Base-by-base conservation (phyloP, 1,140 invertebrate genomes). In the Drosophila serrata region DNA sequence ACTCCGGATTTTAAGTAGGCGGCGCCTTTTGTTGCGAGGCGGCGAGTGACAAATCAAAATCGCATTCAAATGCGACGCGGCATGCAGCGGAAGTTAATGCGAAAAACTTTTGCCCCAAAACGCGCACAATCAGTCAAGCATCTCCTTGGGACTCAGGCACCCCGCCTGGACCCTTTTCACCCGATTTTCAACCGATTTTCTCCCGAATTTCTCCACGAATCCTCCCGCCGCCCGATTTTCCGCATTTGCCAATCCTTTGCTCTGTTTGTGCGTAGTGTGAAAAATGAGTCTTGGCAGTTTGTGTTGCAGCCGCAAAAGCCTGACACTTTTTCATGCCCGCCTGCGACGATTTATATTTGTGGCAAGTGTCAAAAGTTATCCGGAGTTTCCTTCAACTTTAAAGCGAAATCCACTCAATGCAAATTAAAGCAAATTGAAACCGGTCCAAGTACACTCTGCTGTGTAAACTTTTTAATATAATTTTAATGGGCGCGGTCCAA, bases 31-130 rank as follows among this genome's bases (percentile, higher is more conserved):
- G 85, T 90, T 67, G 87, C 80, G 64, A 70, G 79, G 84, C 79
- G 53, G 75, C 82, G 85, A 88, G 88, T 90, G 85, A 90, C 85
- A 90, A 90, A 90, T 90, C 85, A 90, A 90, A 90, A 90, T 81
- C 85, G 85, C 85, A 90, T 90, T 90, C 85, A 90, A 85, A 85
- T 90, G 86, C 85, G 67, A 81, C 81, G 81, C 85, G 85, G 85
- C 81, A 72, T 81, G 86, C 85, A 85, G 78, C 85, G 85, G 84
- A 90, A 90, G 85, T 90, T 90, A 90, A 90, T 90, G 85, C 86
- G 85, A 90, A 90, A 90, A 90, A 90, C 81, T 90, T 90, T 90
- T 72, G 64, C 81, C 72, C 84, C 61, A 75, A 62, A 82, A 81
- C 70, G 53, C 63, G 67, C 82, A 90, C 86, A 90, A 90, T 88